These are phyloP conservation scores for Theretra japonica DNA, from an alignment of 2,888 invertebrate genomes.

Conservation along the genomic window DNA sequence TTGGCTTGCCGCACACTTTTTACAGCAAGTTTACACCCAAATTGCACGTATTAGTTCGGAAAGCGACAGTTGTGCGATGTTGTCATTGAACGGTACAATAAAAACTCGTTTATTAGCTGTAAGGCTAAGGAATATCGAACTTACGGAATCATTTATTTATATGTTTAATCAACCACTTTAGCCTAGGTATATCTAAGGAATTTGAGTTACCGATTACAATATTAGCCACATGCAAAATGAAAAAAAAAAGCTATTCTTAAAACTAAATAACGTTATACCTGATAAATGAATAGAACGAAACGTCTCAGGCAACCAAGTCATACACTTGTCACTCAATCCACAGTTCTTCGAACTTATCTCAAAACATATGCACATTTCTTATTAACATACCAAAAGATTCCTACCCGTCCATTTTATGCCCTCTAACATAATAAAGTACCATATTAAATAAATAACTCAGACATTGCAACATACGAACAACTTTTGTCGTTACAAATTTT, in stretches of 20 bases:
- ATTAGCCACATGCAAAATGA: too few relatives aligned
- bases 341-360: not conserved
- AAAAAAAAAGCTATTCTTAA: too few relatives aligned
- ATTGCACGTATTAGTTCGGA: not conserved
- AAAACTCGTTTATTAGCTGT: not conserved
- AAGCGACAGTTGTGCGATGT: not conserved
- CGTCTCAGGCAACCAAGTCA: not conserved
- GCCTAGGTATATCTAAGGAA: too few relatives aligned
- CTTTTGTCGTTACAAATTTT: conserved; percentile 18
- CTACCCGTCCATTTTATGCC: not conserved
- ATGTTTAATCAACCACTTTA: too few relatives aligned
- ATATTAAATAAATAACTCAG: not conserved
- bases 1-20: conserved; percentile 10
- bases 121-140: too few relatives aligned
- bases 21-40: conserved; percentile 14
- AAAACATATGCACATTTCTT: not conserved
- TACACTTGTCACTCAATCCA: not conserved
- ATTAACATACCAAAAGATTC: conserved; percentile 6
- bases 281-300: not conserved
- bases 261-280: too few relatives aligned
- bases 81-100: not conserved
- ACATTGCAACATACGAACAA: conserved; percentile 10
- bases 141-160: too few relatives aligned
- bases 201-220: too few relatives aligned
- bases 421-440: conserved; percentile 1